Base-by-base conservation (phyloP, 2,113 vertebrate genomes). In the Rhinolophus sinicus region DNA sequence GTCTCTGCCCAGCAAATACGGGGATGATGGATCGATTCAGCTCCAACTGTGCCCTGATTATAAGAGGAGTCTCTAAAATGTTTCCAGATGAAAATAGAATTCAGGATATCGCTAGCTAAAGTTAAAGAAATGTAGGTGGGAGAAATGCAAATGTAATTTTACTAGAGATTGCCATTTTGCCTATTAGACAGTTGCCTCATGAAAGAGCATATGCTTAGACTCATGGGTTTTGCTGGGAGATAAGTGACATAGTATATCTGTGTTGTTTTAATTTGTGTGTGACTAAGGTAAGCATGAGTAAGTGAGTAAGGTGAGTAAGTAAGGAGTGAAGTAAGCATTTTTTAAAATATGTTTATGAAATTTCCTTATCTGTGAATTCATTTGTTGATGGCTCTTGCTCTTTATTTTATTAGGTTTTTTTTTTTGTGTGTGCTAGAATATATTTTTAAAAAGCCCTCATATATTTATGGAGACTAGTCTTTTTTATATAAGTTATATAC, bases 201-300 rank as follows among this genome's bases (percentile, higher is more conserved):
- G 8, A 40, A 72, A 70, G 13, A 26, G 6, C 35, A 35, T 30
- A 28, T 83, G 56, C 30, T 44, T 69, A 21, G 47, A 90, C 30
- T 87, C 18, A 18, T 24, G 30, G 19, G 5, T 73, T 87, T 96
- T 83, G 21, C 80, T 83, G 21, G 26, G 64, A 67, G 50, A 73
- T 85, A 44, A 52, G 28, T 77, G 35, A 78, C 67, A 26, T 88
- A 40, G 28, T 64, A 11, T 47, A 35, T 65, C 56, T 24, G 2
- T 78, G n/a, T 88, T 65, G 52, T 93, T 84, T 85, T 83, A 88
- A 84, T 88, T 90, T 40, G 8, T 70, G 18, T 78, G 90, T 87
- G 28, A 76, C 15, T 52, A 54, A 80, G 38, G 54, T 62, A 84
- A 76, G 44, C 18, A 60, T 93, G 47, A 50, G 47, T 47, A 47